phyloP scores from a whole-genome alignment of 2,888 invertebrate genomes.

The Andricus curvator region DNA sequence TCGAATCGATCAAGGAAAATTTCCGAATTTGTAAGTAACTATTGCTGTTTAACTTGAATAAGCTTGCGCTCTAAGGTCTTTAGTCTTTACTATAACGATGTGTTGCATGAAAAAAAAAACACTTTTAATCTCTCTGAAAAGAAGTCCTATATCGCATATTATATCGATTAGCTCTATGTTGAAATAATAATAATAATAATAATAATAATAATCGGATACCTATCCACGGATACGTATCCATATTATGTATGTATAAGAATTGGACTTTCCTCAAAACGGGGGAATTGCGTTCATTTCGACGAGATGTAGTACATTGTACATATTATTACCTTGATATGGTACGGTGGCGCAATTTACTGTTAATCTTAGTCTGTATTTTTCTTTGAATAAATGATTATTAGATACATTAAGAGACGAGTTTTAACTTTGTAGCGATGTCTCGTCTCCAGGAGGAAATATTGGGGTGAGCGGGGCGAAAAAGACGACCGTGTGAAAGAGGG shows the following conservation, averaged over 20 bases:
- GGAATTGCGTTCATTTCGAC: slow-evolving; percentile 29
- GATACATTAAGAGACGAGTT: slow-evolving; percentile 53
- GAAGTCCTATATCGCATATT: slow-evolving; percentile 33
- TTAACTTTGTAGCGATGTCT: too few relatives aligned
- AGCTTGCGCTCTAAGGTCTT: slow-evolving; percentile 26
- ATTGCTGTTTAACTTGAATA: slow-evolving; percentile 31
- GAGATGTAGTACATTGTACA: slow-evolving; percentile 64
- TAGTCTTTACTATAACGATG: slow-evolving; percentile 37
- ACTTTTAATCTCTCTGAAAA: slow-evolving; percentile 40
- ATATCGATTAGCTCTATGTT: slow-evolving; percentile 33
- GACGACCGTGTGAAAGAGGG: too few relatives aligned
- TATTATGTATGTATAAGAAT: slow-evolving; percentile 22
- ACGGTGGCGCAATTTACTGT: slow-evolving; percentile 72
- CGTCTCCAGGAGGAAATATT: too few relatives aligned
- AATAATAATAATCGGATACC: not conserved
- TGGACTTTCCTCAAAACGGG: slow-evolving; percentile 17
- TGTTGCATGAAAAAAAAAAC: slow-evolving; percentile 36
- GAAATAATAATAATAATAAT: not conserved
- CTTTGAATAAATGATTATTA: slow-evolving; percentile 74
- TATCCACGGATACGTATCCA: not conserved
- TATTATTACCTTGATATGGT: slow-evolving; percentile 70
- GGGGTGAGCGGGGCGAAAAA: too few relatives aligned
- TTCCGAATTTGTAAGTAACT: slow-evolving; percentile 33
- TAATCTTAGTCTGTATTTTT: slow-evolving; percentile 74
- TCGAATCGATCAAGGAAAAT: not conserved